phyloP scores from a whole-genome alignment of 2,888 invertebrate species.

The Calliopum simillimum region DNA sequence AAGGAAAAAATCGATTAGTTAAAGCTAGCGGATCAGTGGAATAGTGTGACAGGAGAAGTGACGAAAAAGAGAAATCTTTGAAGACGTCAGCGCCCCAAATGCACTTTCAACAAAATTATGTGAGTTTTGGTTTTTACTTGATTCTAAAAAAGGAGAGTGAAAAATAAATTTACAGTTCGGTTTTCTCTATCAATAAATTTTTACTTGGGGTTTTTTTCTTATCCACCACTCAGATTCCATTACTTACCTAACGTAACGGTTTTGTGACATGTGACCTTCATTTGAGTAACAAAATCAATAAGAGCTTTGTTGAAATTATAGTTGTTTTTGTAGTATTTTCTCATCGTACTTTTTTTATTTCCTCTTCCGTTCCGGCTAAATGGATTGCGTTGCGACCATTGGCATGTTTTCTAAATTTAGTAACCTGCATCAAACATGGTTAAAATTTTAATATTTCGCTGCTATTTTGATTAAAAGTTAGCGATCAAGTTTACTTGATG shows the following conservation, averaged over 20 bases:
- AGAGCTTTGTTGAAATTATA: conserved; percentile 46
- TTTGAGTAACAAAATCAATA: conserved; percentile 61
- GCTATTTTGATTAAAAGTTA: too few species aligned
- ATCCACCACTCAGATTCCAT: conserved; percentile 15
- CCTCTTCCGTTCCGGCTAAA: neutral
- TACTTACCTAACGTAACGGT: conserved; percentile 31
- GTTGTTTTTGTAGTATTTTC: conserved; percentile 13
- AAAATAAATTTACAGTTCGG: too few species aligned
- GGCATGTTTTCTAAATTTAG: too few species aligned
- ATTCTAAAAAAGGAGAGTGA: neutral
- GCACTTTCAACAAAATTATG: conserved; percentile 42
- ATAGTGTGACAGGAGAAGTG: conserved; percentile 5
- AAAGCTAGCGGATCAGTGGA: conserved; percentile 5
- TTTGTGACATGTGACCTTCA: conserved; percentile 57
- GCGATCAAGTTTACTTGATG: too few species aligned
- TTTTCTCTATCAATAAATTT: too few species aligned
- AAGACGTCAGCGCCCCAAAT: conserved; percentile 36
- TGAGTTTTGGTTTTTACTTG: conserved; percentile 30
- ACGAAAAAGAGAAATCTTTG: conserved; percentile 24
- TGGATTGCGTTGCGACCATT: neutral
- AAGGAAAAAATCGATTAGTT: conserved; percentile 40
- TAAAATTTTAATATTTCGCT: too few species aligned
- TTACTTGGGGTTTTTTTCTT: neutral
- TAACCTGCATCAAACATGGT: too few species aligned
- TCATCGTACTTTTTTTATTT: too few species aligned